Evolutionary conservation across 2,797 vertebrate species (phyloP).

Genomic region (Neostethus bicornis): DNA sequence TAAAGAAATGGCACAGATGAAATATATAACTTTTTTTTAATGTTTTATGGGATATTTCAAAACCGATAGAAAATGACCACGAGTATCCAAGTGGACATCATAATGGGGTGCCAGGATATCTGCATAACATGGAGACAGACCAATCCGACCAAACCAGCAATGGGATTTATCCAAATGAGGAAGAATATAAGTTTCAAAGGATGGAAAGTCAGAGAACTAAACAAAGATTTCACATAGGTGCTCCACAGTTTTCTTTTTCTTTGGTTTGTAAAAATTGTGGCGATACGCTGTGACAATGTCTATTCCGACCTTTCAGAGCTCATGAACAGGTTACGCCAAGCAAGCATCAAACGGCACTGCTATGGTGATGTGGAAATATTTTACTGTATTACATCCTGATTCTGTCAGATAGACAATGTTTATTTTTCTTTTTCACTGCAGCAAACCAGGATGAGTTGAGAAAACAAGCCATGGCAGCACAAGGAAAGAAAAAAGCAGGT

Average conservation of each 20-base stretch:
- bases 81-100: conserved; percentile 4
- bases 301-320: conserved; percentile 48
- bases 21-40: background rate
- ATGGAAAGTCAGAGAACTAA: conserved; percentile 31
- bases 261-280: background rate
- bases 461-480: conserved; percentile 12
- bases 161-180: conserved; percentile 30
- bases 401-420: conserved; percentile 5
- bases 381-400: background rate
- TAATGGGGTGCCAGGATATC: background rate
- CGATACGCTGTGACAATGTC: conserved; percentile 4
- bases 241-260: background rate
- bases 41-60: background rate
- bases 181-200: conserved; percentile 24
- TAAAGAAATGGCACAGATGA: background rate
- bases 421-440: conserved; percentile 35
- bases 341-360: conserved; percentile 45
- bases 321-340: conserved; percentile 54
- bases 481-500: conserved; percentile 31
- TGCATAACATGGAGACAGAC: background rate
- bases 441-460: conserved; percentile 58
- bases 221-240: conserved; percentile 57
- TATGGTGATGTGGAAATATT: conserved; percentile 54
- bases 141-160: conserved; percentile 6
- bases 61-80: conserved; percentile 60